Conservation (phyloP, 2,888 invertebrate species). For the Drosophila meridionalis region DNA sequence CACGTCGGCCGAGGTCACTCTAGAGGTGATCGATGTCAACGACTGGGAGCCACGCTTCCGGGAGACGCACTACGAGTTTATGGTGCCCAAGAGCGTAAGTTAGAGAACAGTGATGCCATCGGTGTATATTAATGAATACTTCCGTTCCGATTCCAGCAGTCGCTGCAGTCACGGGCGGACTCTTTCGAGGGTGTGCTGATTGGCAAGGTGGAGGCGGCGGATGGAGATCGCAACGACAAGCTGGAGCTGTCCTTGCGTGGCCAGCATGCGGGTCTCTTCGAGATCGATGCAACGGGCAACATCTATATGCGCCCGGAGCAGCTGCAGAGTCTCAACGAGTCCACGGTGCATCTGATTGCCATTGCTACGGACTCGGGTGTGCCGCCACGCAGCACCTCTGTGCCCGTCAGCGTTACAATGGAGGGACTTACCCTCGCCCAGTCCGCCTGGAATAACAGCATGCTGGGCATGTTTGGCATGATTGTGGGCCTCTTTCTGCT, state of each 20-base stretch:
- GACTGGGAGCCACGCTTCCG: constrained; percentile 97
- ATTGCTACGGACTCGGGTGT: constrained; percentile 93
- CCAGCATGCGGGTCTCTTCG: constrained; percentile 87
- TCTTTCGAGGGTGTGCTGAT: constrained; percentile 85
- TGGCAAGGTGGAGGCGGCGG: constrained; percentile 93
- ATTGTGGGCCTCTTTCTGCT: constrained; percentile 90
- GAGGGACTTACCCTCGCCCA: constrained; percentile 85
- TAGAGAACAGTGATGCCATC: background rate
- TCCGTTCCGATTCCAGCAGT: constrained; percentile 70
- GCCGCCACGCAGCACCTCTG: constrained; percentile 91
- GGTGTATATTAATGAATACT: background rate
- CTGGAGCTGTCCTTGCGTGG: constrained; percentile 90
- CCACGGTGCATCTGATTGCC: constrained; percentile 91
- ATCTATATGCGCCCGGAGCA: constrained; percentile 87
- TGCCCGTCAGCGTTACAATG: constrained; percentile 89
- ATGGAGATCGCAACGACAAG: constrained; percentile 92
- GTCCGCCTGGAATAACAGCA: constrained; percentile 85
- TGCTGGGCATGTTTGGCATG: constrained; percentile 88
- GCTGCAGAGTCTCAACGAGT: constrained; percentile 85
- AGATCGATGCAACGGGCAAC: constrained; percentile 85
- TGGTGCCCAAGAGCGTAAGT: constrained; percentile 84
- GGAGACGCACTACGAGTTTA: constrained; percentile 94
- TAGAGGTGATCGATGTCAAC: constrained; percentile 94
- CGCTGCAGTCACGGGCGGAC: constrained; percentile 76
- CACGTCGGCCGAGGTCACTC: constrained; percentile 90